Evolutionary conservation across 1,140 invertebrate genomes (phyloP), one percentile per base, ranked within the genome.

Genomic region (Anastatus disparis): DNA sequence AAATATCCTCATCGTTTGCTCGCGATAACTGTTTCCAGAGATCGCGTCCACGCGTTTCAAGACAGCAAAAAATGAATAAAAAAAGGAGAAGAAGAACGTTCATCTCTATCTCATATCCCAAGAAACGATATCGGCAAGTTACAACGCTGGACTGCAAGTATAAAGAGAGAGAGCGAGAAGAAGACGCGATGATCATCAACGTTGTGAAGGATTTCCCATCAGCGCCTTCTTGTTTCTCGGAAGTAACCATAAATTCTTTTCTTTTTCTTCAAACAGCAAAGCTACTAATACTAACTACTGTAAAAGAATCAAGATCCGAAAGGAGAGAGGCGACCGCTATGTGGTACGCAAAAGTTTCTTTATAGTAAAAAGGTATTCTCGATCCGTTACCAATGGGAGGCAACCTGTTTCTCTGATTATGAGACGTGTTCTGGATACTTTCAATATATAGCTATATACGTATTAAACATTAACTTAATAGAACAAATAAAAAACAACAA

Each of bases 161-260:
- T 10, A 10, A 35, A 35, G 4, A 4, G 31, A 35, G 31, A 35
- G 31, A 35, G 31, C 31, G 31, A 35, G 31, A 35, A 10, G 10
- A 10, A 35, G 31, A 35, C 4, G 31, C 64, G 42, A 35, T 40
- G 68, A 75, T 62, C 72, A 61, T 76, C 73, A 70, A 62, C 73
- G 24, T 61, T 55, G 48, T n/a, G n/a, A n/a, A 75, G 70, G 58
- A 72, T 77, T 75, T 73, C 55, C 72, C 72, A 73, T 75, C 74
- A 61, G 76, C 74, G 75, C 72, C 40, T 50, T 52, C n/a, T n/a
- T 27, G 46, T 24, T 79, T 78, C 78, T 59, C 61, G 42, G 78
- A 79, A 79, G 62, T 40, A 70, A 70, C 75, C 71, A 76, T 79
- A 79, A 79, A 79, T 79, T 78, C 75, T 68, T 75, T 74, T 70